These are phyloP conservation scores for Agrotis clavis DNA, from an alignment of 2,888 invertebrate species.

Conservation along the genomic window DNA sequence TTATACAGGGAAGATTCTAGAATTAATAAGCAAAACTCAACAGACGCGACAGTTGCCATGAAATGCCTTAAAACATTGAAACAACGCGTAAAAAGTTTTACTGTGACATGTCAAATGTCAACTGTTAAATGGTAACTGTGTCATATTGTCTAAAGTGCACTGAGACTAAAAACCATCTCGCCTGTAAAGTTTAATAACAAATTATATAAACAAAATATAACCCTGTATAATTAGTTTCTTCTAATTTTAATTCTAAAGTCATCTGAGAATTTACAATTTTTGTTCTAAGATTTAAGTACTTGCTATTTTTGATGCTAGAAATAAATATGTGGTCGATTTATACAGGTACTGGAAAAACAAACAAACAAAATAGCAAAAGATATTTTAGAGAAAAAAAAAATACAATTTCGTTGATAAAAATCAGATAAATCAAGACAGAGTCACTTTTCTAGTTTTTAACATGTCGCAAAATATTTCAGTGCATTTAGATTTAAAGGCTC, in stretches of 20 bases:
- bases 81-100: background rate
- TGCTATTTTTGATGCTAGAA: conserved; percentile 15
- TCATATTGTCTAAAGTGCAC: too few species aligned
- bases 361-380: background rate
- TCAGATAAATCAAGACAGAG: background rate
- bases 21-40: background rate
- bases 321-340: conserved; percentile 10
- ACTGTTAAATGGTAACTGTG: too few species aligned
- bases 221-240: conserved; percentile 21
- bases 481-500: background rate
- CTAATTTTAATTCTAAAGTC: conserved; percentile 40
- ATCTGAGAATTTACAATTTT: background rate
- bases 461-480: conserved; percentile 19
- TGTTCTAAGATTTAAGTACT: background rate
- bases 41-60: background rate
- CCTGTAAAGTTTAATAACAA: conserved; percentile 12
- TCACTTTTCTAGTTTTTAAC: background rate
- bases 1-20: conserved; percentile 22
- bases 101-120: too few species aligned
- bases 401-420: background rate
- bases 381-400: conserved; percentile 7
- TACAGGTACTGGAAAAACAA: too few species aligned
- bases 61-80: background rate
- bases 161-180: background rate
- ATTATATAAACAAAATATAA: background rate